A percentile compares a stretch with the other conserved stretches of the same genome.
Conservation (phyloP, 2,888 invertebrate genomes). For the Drosophila mercatorum region DNA sequence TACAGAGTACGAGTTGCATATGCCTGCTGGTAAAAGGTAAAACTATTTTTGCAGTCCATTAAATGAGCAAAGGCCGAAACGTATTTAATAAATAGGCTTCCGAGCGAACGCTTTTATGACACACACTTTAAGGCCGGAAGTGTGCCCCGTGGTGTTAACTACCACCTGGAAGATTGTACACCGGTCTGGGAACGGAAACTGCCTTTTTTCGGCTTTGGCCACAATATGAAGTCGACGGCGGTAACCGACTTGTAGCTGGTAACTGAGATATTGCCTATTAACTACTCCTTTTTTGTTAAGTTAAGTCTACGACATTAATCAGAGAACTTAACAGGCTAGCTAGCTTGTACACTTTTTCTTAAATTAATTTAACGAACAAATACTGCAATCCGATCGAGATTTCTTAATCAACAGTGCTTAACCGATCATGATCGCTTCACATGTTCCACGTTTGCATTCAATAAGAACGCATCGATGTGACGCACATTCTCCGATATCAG, state of each 20-base stretch:
- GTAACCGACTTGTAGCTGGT: conserved; percentile 13
- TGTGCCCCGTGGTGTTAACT: conserved; percentile 61
- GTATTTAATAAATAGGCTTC: conserved; percentile 26
- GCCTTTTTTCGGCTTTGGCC: conserved; percentile 36
- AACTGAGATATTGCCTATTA: conserved; percentile 59
- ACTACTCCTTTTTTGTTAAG: conserved; percentile 39
- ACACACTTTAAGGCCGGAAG: conserved; percentile 70
- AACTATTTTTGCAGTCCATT: conserved; percentile 7
- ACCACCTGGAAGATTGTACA: conserved; percentile 31
- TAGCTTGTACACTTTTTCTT: no score
- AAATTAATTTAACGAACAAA: no score
- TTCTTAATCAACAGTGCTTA: no score
- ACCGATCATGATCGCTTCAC: no score
- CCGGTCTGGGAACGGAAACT: conserved; percentile 75
- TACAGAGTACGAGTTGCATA: not conserved
- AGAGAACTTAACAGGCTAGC: conserved; percentile 36
- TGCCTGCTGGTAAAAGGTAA: not conserved
- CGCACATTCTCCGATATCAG: no score
- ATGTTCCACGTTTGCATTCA: no score
- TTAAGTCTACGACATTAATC: conserved; percentile 34
- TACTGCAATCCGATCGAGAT: no score
- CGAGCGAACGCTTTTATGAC: conserved; percentile 59
- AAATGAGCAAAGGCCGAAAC: conserved; percentile 15
- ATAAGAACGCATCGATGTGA: no score
- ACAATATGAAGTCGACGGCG: conserved; percentile 2